Conservation (phyloP, 2,888 invertebrate species). For the Scaptomyza caliginosa region DNA sequence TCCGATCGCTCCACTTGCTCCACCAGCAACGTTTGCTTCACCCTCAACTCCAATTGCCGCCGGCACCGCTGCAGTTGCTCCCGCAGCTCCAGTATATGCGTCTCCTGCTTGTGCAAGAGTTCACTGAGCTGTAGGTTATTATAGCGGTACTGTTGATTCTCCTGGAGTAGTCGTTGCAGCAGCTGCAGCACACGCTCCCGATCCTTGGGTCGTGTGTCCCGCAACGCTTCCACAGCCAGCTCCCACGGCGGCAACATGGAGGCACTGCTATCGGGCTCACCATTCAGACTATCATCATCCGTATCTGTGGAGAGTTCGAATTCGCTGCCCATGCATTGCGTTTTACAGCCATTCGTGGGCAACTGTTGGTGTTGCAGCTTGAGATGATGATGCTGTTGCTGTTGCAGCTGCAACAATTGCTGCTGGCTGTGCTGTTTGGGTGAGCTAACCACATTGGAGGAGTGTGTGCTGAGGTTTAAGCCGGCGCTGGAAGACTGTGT, state of each 20-base stretch:
- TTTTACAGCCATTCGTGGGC: slow-evolving; percentile 13
- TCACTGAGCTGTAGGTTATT: slow-evolving; percentile 81
- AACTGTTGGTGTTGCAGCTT: slow-evolving; percentile 28
- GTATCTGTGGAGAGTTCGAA: slow-evolving; percentile 90
- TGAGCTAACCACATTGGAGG: slow-evolving; percentile 81
- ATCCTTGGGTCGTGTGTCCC: slow-evolving; percentile 82
- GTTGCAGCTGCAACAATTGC: slow-evolving; percentile 41
- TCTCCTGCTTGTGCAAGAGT: slow-evolving; percentile 81
- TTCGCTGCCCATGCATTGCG: slow-evolving; percentile 85
- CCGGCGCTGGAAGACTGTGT: slow-evolving; percentile 79
- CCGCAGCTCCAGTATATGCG: slow-evolving; percentile 81
- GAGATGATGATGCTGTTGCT: slow-evolving; percentile 18
- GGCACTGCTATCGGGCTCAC: slow-evolving; percentile 84
- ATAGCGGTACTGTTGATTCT: slow-evolving; percentile 82
- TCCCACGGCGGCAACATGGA: slow-evolving; percentile 82
- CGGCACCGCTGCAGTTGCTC: slow-evolving; percentile 81
- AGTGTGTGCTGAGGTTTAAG: slow-evolving; percentile 72
- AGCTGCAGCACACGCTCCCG: slow-evolving; percentile 82
- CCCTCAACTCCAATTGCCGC: slow-evolving; percentile 69
- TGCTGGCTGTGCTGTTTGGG: slow-evolving; percentile 44
- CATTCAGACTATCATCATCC: slow-evolving; percentile 87
- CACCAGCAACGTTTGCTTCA: slow-evolving; percentile 56
- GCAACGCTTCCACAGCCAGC: slow-evolving; percentile 82
- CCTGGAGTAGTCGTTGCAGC: slow-evolving; percentile 81
- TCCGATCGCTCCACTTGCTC: slow-evolving; percentile 39